Conservation (phyloP, 2,113 vertebrate species). For the Naja naja region DNA sequence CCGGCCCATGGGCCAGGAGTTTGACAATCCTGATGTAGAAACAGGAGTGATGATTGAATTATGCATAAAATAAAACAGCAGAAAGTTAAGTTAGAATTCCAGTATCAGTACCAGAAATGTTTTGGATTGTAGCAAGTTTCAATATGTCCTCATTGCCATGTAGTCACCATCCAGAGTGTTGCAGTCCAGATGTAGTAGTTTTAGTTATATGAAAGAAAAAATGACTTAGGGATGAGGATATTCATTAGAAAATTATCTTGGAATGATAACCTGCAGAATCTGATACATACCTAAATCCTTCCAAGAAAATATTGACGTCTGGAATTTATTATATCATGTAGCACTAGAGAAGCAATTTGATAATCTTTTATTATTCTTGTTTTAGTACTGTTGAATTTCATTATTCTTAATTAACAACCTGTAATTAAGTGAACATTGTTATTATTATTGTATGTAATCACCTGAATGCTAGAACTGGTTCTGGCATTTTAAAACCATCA, state of each 20-base stretch:
- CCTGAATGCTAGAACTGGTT: background rate
- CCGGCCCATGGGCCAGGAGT: too few relatives aligned
- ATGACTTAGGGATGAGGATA: background rate
- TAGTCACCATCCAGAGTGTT: background rate
- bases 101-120: background rate
- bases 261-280: background rate
- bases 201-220: background rate
- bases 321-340: too few relatives aligned
- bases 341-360: background rate
- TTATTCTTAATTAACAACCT: background rate
- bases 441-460: background rate
- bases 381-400: background rate
- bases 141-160: background rate
- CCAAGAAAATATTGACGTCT: background rate
- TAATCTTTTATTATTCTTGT: background rate
- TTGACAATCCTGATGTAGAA: background rate
- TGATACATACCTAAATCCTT: background rate
- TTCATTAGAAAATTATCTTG: background rate
- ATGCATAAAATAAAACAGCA: background rate
- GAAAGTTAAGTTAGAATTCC: background rate
- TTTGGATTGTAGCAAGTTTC: background rate
- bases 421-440: background rate
- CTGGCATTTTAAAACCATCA: background rate
- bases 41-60: background rate
- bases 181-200: background rate